Evolutionary conservation across 2,888 invertebrate species (phyloP).

Genomic region (Drosophila testacea): DNA sequence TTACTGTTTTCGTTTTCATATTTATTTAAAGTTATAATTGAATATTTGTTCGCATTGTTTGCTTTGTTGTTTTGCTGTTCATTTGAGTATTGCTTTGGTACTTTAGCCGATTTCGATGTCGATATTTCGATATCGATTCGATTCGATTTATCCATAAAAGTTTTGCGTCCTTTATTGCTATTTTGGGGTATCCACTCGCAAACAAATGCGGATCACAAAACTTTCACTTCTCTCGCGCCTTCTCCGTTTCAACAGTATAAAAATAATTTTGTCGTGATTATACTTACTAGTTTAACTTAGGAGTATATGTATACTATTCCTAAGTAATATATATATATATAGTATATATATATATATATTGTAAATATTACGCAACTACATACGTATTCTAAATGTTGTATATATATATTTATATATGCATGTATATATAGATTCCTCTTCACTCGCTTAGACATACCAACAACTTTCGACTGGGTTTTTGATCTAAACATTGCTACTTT

Average conservation of each 20-base stretch:
- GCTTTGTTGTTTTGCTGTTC: conserved; percentile 43
- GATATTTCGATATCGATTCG: conserved; percentile 46
- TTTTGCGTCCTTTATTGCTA: conserved; percentile 30
- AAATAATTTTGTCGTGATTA: conserved; percentile 77
- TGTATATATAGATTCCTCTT: conserved; percentile 43
- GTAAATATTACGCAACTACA: conserved; percentile 76
- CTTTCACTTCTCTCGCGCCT: conserved; percentile 22
- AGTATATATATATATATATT: conserved; percentile 59
- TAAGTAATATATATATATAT: conserved; percentile 49
- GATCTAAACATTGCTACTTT: conserved; percentile 57
- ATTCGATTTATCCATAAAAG: conserved; percentile 58
- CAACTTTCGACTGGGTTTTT: conserved; percentile 46
- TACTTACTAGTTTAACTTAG: conserved; percentile 72
- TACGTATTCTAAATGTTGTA: conserved; percentile 71
- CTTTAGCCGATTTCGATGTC: conserved; percentile 84
- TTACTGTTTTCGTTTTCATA: not conserved
- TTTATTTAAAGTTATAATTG: conserved; percentile 50
- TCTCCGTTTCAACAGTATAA: conserved; percentile 70
- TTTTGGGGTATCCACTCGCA: conserved; percentile 14
- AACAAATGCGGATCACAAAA: conserved; percentile 23
- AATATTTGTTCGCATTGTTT: conserved; percentile 51
- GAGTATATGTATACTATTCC: conserved; percentile 55
- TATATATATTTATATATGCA: conserved; percentile 39
- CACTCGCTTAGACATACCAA: conserved; percentile 63
- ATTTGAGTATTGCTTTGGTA: conserved; percentile 85